Percentiles rank a stretch among this genome's conserved stretches.
Evolutionary conservation across 2,888 invertebrate species (phyloP).

Genomic region (Cantharis rustica): DNA sequence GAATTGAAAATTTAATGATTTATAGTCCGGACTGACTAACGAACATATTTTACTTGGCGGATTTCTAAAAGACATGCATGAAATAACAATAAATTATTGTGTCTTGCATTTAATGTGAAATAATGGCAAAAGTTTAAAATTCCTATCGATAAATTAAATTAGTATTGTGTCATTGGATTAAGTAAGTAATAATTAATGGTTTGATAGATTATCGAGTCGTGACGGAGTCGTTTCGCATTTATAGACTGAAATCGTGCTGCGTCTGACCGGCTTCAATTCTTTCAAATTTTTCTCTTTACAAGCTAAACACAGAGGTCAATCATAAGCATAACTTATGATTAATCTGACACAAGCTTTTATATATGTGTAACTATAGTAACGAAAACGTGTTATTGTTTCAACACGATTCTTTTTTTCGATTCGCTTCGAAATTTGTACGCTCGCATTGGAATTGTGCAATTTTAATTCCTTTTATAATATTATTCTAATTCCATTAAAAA

Average conservation of each 20-base stretch:
- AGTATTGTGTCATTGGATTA: constrained; percentile 49
- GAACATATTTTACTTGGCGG: background rate
- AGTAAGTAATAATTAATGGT: constrained; percentile 50
- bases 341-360: constrained; percentile 35
- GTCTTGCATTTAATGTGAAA: background rate
- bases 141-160: constrained; percentile 45
- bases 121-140: constrained; percentile 28
- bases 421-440: background rate
- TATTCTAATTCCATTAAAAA: background rate
- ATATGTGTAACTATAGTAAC: constrained; percentile 15
- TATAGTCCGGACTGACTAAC: background rate
- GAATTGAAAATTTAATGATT: background rate
- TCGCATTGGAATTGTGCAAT: background rate
- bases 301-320: constrained; percentile 36
- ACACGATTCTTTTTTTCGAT: constrained; percentile 4
- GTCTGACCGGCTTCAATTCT: constrained; percentile 41
- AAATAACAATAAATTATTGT: background rate
- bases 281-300: constrained; percentile 37
- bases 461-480: background rate
- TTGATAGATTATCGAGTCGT: constrained; percentile 47
- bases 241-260: constrained; percentile 33
- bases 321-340: constrained; percentile 35
- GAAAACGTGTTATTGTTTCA: constrained; percentile 30
- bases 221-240: constrained; percentile 40
- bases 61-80: background rate